These are phyloP conservation scores for Poeciliopsis presidionis DNA, from an alignment of 2,797 vertebrate genomes.

Conservation along the genomic window DNA sequence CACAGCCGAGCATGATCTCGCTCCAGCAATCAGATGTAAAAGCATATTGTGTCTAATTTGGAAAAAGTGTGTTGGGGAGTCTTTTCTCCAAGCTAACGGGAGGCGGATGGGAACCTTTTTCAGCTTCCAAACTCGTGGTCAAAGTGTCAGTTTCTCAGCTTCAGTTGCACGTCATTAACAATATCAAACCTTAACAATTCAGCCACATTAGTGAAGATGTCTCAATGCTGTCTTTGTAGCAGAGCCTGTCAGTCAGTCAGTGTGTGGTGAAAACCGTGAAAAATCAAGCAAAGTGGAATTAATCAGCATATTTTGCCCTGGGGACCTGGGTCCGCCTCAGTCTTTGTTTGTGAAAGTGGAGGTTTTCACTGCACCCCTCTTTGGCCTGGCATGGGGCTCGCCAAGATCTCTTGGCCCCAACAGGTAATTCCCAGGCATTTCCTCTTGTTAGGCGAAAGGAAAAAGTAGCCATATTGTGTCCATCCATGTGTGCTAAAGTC, in stretches of 20 bases:
- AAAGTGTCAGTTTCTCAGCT: conserved; percentile 40
- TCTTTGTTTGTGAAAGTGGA: conserved; percentile 67
- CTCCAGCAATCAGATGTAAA: conserved; percentile 59
- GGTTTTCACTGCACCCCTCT: conserved; percentile 58
- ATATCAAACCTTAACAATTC: conserved; percentile 52
- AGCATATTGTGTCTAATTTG: conserved; percentile 64
- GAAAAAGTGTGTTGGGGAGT: conserved; percentile 60
- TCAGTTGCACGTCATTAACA: conserved; percentile 45
- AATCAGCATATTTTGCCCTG: conserved; percentile 70
- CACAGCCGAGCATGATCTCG: conserved; percentile 53
- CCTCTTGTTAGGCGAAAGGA: conserved; percentile 64
- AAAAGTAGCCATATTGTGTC: conserved; percentile 52
- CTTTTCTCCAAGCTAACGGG: conserved; percentile 38
- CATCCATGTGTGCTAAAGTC: conserved; percentile 71
- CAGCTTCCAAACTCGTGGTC: conserved; percentile 45
- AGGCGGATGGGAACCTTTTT: conserved; percentile 58
- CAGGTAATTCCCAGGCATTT: conserved; percentile 79
- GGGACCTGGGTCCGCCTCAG: conserved; percentile 57
- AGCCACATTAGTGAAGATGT: conserved; percentile 65
- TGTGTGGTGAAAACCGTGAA: conserved; percentile 59
- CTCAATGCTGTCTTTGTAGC: conserved; percentile 69
- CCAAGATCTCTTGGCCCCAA: conserved; percentile 61
- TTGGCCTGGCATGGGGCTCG: conserved; percentile 50
- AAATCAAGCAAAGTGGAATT: conserved; percentile 76
- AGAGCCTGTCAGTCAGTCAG: conserved; percentile 70